Percentiles rank a stretch among this genome's conserved stretches.
These are phyloP conservation scores for Arrhamphus sclerolepis DNA, from an alignment of 2,797 vertebrate species.

Conservation along the genomic window DNA sequence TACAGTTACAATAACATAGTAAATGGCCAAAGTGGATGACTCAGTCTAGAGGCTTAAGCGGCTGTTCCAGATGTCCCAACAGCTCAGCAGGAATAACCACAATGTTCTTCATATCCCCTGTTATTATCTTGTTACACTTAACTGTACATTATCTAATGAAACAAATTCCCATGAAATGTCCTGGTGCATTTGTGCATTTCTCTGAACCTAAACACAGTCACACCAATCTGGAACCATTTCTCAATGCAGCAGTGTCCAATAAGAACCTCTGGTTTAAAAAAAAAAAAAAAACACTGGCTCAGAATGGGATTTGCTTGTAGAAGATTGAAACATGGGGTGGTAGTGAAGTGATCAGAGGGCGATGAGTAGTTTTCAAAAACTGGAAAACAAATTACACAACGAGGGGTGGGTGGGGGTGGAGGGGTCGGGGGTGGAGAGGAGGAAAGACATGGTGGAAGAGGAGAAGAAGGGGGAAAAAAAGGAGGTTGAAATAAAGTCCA, in stretches of 20 bases:
- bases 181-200: constrained; percentile 1
- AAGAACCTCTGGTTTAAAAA: constrained; percentile 35
- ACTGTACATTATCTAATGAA: constrained; percentile 43
- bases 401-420: background rate
- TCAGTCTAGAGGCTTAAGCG: constrained; percentile 23
- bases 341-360: constrained; percentile 12
- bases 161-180: constrained; percentile 39
- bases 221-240: constrained; percentile 6
- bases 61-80: constrained; percentile 38
- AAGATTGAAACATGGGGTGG: constrained; percentile 33
- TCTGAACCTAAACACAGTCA: constrained; percentile 10
- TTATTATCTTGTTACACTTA: constrained; percentile 59
- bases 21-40: constrained; percentile 27
- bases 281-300: too few relatives aligned
- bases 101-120: constrained; percentile 29
- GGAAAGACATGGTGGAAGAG: constrained; percentile 42
- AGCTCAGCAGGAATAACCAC: constrained; percentile 57
- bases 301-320: constrained; percentile 39
- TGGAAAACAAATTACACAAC: constrained; percentile 34
- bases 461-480: constrained; percentile 35
- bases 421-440: constrained; percentile 1
- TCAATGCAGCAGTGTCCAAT: constrained; percentile 18
- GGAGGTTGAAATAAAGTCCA: constrained; percentile 70
- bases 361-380: constrained; percentile 40
- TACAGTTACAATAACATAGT: background rate